These are phyloP conservation scores for Delphinapterus leucas DNA, from an alignment of 2,113 vertebrate genomes.

Conservation along the genomic window DNA sequence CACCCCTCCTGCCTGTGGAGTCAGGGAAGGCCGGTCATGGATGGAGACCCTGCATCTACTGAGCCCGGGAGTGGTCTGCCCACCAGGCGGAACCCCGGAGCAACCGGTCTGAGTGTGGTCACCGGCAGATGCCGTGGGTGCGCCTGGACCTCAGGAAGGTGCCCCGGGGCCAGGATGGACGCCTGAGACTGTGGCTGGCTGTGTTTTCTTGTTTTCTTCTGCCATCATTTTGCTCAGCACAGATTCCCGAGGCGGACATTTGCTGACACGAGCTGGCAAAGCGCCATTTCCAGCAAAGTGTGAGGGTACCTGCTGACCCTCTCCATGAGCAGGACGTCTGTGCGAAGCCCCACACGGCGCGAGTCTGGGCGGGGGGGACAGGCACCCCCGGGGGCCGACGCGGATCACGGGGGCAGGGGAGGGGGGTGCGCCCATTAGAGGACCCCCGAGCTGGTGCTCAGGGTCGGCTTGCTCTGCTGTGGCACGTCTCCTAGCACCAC, in stretches of 20 bases:
- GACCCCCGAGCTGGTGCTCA: not conserved
- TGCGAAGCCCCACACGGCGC: not conserved
- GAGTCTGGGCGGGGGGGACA: not conserved
- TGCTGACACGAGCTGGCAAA: not conserved
- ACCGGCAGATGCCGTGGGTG: not conserved
- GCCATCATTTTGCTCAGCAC: not conserved
- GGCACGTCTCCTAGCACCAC: accelerated
- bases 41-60: too few relatives aligned
- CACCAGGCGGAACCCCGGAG: not conserved
- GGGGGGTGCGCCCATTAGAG: too few relatives aligned
- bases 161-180: not conserved
- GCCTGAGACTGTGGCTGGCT: not conserved
- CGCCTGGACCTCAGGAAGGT: not conserved
- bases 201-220: not conserved
- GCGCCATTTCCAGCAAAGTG: not conserved
- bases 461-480: too few relatives aligned
- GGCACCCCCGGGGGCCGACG: not conserved
- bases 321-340: not conserved
- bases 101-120: accelerated
- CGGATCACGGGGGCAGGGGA: too few relatives aligned
- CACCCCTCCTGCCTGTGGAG: not conserved
- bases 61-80: not conserved
- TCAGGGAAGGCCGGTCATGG: not conserved
- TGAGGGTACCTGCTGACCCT: not conserved
- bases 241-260: not conserved